Base-by-base conservation (phyloP, 2,113 vertebrate species). In the Hepsetus odoe region DNA sequence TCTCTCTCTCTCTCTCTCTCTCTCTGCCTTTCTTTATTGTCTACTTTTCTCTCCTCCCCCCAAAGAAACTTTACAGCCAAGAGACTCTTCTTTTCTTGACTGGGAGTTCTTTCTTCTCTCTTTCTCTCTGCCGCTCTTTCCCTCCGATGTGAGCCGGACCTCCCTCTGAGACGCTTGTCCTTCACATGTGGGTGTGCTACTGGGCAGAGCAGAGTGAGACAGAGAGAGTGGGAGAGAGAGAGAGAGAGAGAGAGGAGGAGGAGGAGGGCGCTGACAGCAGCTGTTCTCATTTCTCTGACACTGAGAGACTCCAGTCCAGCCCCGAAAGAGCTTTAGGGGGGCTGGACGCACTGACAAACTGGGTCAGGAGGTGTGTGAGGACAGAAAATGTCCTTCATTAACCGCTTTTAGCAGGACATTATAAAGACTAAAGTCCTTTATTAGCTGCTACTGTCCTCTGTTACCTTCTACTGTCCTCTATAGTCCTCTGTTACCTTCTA, bases 41-140 rank as follows among this genome's bases (percentile, higher is more conserved):
- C 11, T 10, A n/a, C 30, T 70, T 49, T 65, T 58, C 72, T 51
- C 26, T 22, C 72, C 72, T 77, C 53, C 42, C n/a, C 42, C 68
- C n/a, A n/a, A n/a, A n/a, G n/a, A 72, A 44, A 30, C 12, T 14
- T 24, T 26, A 76, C 46, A 49, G 4, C 4, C n/a, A 10, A 22
- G 5, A 33, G 12, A 30, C n/a, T 24, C 4, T 55, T 5, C 1
- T 1, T 1, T 24, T 9, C 6, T 0, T 51, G 24, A 22, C 51
- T 55, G 51, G 11, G 1, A 20, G 5, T 72, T 30, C 11, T 62
- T 72, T 77, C 26, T n/a, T 61, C 74, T 24, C 51, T 44, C 32
- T 46, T 46, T 46, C 14, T 3, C 5, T 46, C 44, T 16, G 33
- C 22, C 22, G 49, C 20, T 44, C 49, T 38, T 42, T 76, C 62